A percentile compares a stretch with the other conserved stretches of the same genome.
Conservation (phyloP, 2,797 vertebrate genomes). For the Diplodus sargus region DNA sequence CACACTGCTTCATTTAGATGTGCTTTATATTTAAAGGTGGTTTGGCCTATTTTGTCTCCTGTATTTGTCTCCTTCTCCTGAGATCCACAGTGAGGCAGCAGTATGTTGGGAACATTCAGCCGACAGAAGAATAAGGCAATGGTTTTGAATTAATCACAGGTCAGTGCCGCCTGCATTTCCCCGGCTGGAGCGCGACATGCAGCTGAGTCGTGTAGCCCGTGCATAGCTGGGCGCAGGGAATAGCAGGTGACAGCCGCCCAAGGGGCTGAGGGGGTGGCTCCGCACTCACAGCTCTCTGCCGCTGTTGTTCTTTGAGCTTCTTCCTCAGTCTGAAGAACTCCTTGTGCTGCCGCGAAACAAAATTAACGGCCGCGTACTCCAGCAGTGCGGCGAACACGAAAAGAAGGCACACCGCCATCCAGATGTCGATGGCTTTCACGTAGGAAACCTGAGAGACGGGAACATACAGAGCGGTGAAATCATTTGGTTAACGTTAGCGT, state of each 20-base stretch:
- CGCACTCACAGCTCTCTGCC: constrained; percentile 89
- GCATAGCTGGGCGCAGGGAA: constrained; percentile 62
- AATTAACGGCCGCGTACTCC: constrained; percentile 96
- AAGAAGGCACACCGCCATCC: constrained; percentile 97
- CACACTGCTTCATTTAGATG: constrained; percentile 25
- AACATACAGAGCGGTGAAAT: neutral
- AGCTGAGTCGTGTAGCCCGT: constrained; percentile 62
- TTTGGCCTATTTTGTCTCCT: constrained; percentile 24
- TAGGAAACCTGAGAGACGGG: constrained; percentile 90
- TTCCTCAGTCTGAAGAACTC: constrained; percentile 92
- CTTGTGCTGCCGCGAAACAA: constrained; percentile 96
- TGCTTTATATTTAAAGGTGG: constrained; percentile 28
- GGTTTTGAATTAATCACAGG: constrained; percentile 77
- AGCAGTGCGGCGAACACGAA: constrained; percentile 94
- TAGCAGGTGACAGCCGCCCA: constrained; percentile 76
- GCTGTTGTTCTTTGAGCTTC: constrained; percentile 85
- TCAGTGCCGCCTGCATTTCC: constrained; percentile 59
- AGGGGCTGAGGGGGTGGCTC: constrained; percentile 62
- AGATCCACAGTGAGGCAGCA: constrained; percentile 29
- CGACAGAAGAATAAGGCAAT: constrained; percentile 55
- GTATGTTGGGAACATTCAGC: constrained; percentile 46
- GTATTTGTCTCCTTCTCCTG: constrained; percentile 9
- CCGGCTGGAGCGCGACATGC: constrained; percentile 54
- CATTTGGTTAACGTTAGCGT: neutral
- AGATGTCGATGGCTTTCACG: constrained; percentile 96